These are phyloP conservation scores for Microplitis demolitor DNA, from an alignment of 1,140 invertebrate genomes.

Conservation along the genomic window DNA sequence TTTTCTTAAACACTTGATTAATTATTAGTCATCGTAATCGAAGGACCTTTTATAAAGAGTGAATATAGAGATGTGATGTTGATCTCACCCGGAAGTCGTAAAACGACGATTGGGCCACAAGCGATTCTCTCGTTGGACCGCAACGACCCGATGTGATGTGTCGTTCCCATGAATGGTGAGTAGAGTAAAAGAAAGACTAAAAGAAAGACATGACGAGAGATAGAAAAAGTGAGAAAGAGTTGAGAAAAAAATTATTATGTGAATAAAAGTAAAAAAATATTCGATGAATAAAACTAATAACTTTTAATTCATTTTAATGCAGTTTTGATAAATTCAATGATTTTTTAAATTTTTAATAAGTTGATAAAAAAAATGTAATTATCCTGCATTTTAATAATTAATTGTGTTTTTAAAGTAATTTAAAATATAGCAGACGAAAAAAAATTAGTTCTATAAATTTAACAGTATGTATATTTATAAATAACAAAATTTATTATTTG, in stretches of 20 bases:
- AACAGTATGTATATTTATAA: no score
- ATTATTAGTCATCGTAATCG: not conserved
- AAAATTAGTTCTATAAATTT: no score
- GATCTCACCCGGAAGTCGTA: constrained; percentile 20
- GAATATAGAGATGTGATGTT: not conserved
- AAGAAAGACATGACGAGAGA: not conserved
- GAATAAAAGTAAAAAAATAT: not conserved
- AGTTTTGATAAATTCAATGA: no score
- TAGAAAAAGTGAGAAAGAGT: not conserved
- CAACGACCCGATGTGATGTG: constrained; percentile 11
- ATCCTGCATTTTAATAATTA: no score
- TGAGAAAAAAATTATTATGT: not conserved
- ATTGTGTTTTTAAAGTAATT: no score
- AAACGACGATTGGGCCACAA: constrained; percentile 12
- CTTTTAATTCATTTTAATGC: no score
- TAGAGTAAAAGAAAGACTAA: not conserved
- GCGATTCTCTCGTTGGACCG: constrained; percentile 10
- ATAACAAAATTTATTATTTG: no score
- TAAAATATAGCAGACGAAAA: no score
- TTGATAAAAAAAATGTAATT: no score
- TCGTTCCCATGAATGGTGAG: constrained; percentile 17
- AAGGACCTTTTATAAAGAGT: not conserved
- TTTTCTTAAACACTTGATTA: not conserved
- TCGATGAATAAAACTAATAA: not conserved
- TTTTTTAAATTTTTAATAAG: no score